A percentile compares a stretch with the other conserved stretches of the same genome.
phyloP scores from a whole-genome alignment of 2,113 vertebrate species.

The Salvelinus alpinus region DNA sequence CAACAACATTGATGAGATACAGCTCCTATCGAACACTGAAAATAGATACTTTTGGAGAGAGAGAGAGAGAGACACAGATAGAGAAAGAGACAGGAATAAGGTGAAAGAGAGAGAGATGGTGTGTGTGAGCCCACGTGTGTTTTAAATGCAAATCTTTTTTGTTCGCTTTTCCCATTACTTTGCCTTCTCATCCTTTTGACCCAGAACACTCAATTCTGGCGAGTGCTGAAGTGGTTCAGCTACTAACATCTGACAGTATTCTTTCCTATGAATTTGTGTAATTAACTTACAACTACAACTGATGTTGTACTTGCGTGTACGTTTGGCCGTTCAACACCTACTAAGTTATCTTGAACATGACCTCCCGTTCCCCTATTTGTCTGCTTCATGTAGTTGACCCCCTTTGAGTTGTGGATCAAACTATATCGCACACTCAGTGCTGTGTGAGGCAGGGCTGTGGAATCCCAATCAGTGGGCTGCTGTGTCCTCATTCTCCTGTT shows the following conservation, averaged over 20 bases:
- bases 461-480: constrained; percentile 56
- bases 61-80: too few relatives aligned
- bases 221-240: constrained; percentile 20
- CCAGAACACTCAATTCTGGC: constrained; percentile 32
- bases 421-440: constrained; percentile 58
- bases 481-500: constrained; percentile 66
- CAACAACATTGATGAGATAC: constrained; percentile 3
- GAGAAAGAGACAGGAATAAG: too few relatives aligned
- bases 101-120: too few relatives aligned
- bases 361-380: constrained; percentile 55
- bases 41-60: constrained; percentile 25
- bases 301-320: neutral
- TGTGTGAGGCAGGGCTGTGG: constrained; percentile 31
- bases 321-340: constrained; percentile 24
- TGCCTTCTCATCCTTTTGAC: constrained; percentile 30
- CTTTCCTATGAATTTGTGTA: constrained; percentile 30
- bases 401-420: constrained; percentile 50
- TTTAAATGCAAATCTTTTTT: too few relatives aligned
- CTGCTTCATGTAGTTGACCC: constrained; percentile 45
- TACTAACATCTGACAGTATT: constrained; percentile 8
- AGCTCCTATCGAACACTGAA: constrained; percentile 33
- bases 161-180: too few relatives aligned
- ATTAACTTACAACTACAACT: constrained; percentile 24
- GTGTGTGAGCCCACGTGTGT: too few relatives aligned
- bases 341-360: constrained; percentile 41